Conservation (phyloP, 2,113 vertebrate species). For the Amblyornis subalaris region DNA sequence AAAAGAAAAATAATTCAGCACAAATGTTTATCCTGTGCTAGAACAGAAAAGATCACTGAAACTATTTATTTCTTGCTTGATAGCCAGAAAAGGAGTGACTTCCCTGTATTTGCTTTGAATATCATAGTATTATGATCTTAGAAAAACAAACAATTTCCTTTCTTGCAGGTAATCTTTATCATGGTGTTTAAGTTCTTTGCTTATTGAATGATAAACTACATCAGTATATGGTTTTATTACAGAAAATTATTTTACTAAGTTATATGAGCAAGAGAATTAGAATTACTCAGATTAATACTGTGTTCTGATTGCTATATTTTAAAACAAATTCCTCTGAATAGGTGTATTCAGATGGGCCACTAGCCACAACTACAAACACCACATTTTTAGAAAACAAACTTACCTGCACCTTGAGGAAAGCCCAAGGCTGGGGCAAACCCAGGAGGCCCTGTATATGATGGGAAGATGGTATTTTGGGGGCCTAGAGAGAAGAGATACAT, state of each 20-base stretch:
- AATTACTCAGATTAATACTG: background rate
- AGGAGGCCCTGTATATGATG: slow-evolving; percentile 68
- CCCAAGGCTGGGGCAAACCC: slow-evolving; percentile 70
- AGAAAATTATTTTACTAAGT: background rate
- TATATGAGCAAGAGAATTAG: background rate
- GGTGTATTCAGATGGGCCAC: background rate
- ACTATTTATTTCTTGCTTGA: background rate
- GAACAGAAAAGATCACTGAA: background rate
- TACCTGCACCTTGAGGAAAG: slow-evolving; percentile 74
- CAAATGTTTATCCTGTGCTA: background rate
- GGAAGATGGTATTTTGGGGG: slow-evolving; percentile 67
- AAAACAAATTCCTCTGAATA: background rate
- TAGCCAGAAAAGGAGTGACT: background rate
- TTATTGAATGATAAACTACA: background rate
- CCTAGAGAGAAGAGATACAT: slow-evolving; percentile 56
- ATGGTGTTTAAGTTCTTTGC: background rate
- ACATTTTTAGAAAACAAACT: background rate
- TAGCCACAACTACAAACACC: background rate
- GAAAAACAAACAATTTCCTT: background rate
- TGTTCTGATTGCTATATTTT: background rate
- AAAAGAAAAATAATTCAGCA: background rate
- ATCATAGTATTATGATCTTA: background rate
- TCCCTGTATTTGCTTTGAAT: background rate
- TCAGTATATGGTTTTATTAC: background rate
- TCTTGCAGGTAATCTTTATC: background rate